Evolutionary conservation across 2,888 invertebrate genomes (phyloP), one percentile per base, ranked within the genome.

Genomic region (Drosophila helvetica): DNA sequence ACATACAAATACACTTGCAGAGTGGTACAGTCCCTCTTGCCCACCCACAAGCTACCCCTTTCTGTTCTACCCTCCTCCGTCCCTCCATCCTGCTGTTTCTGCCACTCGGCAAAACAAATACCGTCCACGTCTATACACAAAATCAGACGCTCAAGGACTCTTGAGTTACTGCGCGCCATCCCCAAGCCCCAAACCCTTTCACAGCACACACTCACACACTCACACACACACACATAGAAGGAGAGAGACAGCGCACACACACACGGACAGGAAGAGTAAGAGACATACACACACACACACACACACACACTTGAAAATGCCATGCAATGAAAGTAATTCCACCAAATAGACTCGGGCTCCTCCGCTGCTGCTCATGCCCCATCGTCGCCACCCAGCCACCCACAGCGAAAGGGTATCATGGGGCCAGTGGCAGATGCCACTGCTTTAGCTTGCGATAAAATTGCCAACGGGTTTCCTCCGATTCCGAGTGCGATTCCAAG

Each of bases 101-200:
- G 48, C 67, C 62, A 76, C 81, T 74, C 55, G 68, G 64, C 62
- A 74, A 85, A 88, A 82, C 86, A 88, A 88, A 84, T 86, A 84
- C 51, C 81, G 75, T 79, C 73, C 79, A 80, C 78, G 89, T 89
- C 89, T 86, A 82, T 90, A 89, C 89, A 88, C 80, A 85, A 83
- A 88, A 87, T 87, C 88, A 88, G 88, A 89, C 86, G 80, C 88
- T 89, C 90, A 90, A 90, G 89, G 90, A 90, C 89, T 90, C 81
- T 88, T 79, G 66, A 85, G 88, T 62, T 78, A 57, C 54, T 54
- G 54, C 50, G 43, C 48, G 27, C 46, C 57, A 43, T 17, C 38
- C 52, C 38, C 52, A 46, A 55, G 42, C 58, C 60, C 43, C 51
- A 53, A 17, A 33, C 38, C 25, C 46, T 47, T 33, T 27, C 38